These are phyloP conservation scores for Aphis craccivora DNA, from an alignment of 1,140 invertebrate species.

Conservation along the genomic window DNA sequence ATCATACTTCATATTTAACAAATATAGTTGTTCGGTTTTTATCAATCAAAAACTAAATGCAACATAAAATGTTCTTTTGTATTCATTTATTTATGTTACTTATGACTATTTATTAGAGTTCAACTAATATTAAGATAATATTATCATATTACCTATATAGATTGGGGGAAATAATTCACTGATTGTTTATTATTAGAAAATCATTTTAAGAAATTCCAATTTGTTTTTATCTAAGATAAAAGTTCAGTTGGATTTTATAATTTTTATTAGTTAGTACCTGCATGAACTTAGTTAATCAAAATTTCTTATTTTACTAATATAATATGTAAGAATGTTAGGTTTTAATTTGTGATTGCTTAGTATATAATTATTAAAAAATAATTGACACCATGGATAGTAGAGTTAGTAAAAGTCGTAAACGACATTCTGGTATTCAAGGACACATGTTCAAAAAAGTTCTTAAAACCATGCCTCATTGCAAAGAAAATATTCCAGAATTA, in stretches of 20 bases:
- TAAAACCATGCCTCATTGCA: constrained; percentile 47
- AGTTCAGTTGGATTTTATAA: background rate
- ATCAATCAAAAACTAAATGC: constrained; percentile 17
- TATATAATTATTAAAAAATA: constrained; percentile 2
- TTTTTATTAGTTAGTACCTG: constrained; percentile 8
- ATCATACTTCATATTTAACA: background rate
- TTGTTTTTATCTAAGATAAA: constrained; percentile 29
- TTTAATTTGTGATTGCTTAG: constrained; percentile 21
- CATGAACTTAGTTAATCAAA: background rate
- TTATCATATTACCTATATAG: constrained; percentile 26
- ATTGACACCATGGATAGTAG: constrained; percentile 48
- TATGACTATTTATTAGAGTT: background rate
- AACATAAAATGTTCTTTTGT: background rate
- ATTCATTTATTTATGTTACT: constrained; percentile 14
- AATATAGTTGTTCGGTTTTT: background rate
- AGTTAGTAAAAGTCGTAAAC: constrained; percentile 30
- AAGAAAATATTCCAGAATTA: constrained; percentile 54
- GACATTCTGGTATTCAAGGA: constrained; percentile 42
- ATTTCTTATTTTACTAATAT: constrained; percentile 6
- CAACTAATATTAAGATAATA: constrained; percentile 29
- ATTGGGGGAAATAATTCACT: constrained; percentile 26
- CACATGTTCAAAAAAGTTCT: constrained; percentile 49
- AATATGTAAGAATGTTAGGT: background rate
- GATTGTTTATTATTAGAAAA: constrained; percentile 53
- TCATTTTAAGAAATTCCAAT: constrained; percentile 33